Base-by-base conservation (phyloP, 2,113 vertebrate genomes). In the Trematomus loennbergii region DNA sequence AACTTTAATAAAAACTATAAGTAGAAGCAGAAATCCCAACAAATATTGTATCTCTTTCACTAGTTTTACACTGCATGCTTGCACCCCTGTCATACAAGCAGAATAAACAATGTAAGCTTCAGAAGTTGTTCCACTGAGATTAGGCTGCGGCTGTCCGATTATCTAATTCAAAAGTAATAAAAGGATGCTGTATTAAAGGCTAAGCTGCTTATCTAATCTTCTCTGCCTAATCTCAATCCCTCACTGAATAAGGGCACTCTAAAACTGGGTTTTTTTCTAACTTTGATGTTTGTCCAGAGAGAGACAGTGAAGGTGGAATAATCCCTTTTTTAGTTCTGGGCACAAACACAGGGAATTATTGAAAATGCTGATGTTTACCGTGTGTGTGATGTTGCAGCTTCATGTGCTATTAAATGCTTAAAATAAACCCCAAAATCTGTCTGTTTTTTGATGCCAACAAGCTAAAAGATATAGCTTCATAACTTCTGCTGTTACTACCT, bases 151-250 rank as follows among this genome's bases (percentile, higher is more conserved):
- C 45, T 22, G 53, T 73, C 55, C 18, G 65, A 84, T 86, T 71
- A 57, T 91, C 84, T 93, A 82, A 92, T 83, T 89, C 84, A 81
- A 90, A 89, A 87, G 86, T 90, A 89, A 91, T 92, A 87, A 92
- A 90, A 83, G 62, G 70, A 69, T 36, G 55, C 29, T 82, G 79
- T 82, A 84, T 90, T 89, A 82, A 73, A 81, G 62, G 73, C 69
- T 90, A 88, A 92, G 45, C 87, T 62, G 78, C 79, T 79, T 70
- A 78, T 87, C 82, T 92, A 93, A 93, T 93, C 91, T 87, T 77
- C 83, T 85, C 83, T 81, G 48, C 43, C 22, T 94, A 91, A 93
- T 93, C 92, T 86, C 79, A 46, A 43, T 20, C 81, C 67, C 73
- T 78, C 50, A 63, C 74, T 81, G 33, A 81, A 78, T 65, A 75